Base-by-base conservation (phyloP, 2,113 vertebrate species). In the Podarcis muralis region DNA sequence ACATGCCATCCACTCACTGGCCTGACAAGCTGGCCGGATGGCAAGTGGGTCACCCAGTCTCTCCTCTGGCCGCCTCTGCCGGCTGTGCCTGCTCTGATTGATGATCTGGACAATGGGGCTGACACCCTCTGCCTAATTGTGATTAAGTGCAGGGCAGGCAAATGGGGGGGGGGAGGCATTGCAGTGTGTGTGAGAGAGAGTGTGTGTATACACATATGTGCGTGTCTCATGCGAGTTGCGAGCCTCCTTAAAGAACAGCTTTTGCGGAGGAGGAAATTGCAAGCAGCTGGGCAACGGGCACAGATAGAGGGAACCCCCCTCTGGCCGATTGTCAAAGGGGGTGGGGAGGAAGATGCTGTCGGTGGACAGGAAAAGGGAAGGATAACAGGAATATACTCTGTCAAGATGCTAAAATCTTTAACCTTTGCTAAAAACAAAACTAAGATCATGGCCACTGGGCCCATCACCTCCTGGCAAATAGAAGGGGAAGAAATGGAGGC, bases 201-300 rank as follows among this genome's bases (percentile, higher is more conserved):
- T 15, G 69, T 43, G 75, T 86, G 43, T 72, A 2, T 32, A 16
- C 15, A 43, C 5, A 16, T 15, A 74, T 20, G n/a, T 79, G 86
- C 84, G n/a, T 81, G 87, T 76, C 71, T 89, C 81, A 5, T 62
- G 59, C 22, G 30, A 11, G 80, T 79, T 37, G 43, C 8, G 85
- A 80, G 20, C 76, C 30, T 43, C 74, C 84, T 57, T 22, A 57
- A 75, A 72, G 23, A 40, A 9, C 85, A 30, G 92, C 93, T 78
- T 89, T 85, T 89, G 84, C 90, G 94, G 91, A 62, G 48, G 23
- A 3, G 77, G 59, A 83, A 48, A 68, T 32, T 11, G 30, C 30
- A 90, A 95, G 96, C 97, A 97, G 97, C 97, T 98, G 98, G 92
- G 88, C 93, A 93, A 94, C 65, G 83, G 85, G 93, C 59, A 30